These are phyloP conservation scores for Morpho achilles DNA, from an alignment of 2,888 invertebrate genomes.

Conservation along the genomic window DNA sequence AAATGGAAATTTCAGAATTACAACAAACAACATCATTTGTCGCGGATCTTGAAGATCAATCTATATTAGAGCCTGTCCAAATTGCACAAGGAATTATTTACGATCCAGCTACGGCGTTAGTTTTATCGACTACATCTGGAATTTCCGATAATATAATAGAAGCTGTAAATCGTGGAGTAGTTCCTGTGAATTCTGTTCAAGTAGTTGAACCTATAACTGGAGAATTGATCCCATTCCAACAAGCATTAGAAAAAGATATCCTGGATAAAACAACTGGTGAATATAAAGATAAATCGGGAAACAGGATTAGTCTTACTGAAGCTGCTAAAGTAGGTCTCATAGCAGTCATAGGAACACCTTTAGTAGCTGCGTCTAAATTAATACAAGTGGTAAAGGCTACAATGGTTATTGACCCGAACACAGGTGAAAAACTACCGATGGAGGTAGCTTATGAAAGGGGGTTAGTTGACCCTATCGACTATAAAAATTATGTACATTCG, in stretches of 20 bases:
- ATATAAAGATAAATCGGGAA: slow-evolving; percentile 82
- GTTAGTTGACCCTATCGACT: slow-evolving; percentile 77
- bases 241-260: slow-evolving; percentile 88
- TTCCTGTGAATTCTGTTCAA: slow-evolving; percentile 83
- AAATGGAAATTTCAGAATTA: slow-evolving; percentile 83
- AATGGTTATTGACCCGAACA: slow-evolving; percentile 87
- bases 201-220: slow-evolving; percentile 85
- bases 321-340: slow-evolving; percentile 89
- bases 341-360: slow-evolving; percentile 85
- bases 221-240: slow-evolving; percentile 82
- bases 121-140: slow-evolving; percentile 85
- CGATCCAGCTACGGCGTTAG: slow-evolving; percentile 86
- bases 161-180: slow-evolving; percentile 87
- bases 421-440: slow-evolving; percentile 86
- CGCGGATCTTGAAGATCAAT: slow-evolving; percentile 47
- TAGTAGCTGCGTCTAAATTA: slow-evolving; percentile 84
- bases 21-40: slow-evolving; percentile 34
- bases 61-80: slow-evolving; percentile 83
- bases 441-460: slow-evolving; percentile 83
- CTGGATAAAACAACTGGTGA: slow-evolving; percentile 85
- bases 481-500: slow-evolving; percentile 68
- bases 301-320: slow-evolving; percentile 83
- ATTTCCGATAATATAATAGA: slow-evolving; percentile 85
- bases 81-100: slow-evolving; percentile 86
- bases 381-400: slow-evolving; percentile 81